phyloP scores from a whole-genome alignment of 2,113 vertebrate genomes.

The Datnioides undecimradiatus region DNA sequence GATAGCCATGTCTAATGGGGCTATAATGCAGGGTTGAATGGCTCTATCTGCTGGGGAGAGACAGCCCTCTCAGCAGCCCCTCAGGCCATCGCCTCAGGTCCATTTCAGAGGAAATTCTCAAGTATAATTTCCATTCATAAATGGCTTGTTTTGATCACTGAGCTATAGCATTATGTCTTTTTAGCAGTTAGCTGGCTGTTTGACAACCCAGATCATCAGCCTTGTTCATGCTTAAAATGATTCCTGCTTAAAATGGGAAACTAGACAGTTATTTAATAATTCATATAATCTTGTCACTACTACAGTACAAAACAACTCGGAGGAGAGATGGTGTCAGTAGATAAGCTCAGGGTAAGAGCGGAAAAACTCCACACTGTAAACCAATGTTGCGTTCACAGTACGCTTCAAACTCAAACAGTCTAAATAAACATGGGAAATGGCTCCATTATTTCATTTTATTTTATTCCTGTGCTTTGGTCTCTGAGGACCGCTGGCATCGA shows the following conservation, averaged over 20 bases:
- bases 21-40: conserved; percentile 70
- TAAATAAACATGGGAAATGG: conserved; percentile 74
- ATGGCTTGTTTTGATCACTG: conserved; percentile 72
- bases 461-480: conserved; percentile 67
- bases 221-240: conserved; percentile 52
- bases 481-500: conserved; percentile 80
- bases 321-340: neutral
- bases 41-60: conserved; percentile 71
- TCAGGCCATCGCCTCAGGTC: conserved; percentile 76
- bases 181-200: conserved; percentile 43
- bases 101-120: conserved; percentile 67
- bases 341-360: conserved; percentile 9
- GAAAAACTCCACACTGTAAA: conserved; percentile 34
- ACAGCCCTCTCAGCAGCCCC: conserved; percentile 67
- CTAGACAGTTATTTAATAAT: conserved; percentile 33
- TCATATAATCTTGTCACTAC: conserved; percentile 21
- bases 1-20: conserved; percentile 76
- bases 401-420: conserved; percentile 59
- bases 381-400: conserved; percentile 37
- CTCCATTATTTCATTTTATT: conserved; percentile 76
- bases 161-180: conserved; percentile 62
- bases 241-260: conserved; percentile 29
- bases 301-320: conserved; percentile 31
- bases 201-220: conserved; percentile 48
- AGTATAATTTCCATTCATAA: conserved; percentile 73